phyloP scores from a whole-genome alignment of 1,140 invertebrate genomes.

The Lordiphosa clarofinis region DNA sequence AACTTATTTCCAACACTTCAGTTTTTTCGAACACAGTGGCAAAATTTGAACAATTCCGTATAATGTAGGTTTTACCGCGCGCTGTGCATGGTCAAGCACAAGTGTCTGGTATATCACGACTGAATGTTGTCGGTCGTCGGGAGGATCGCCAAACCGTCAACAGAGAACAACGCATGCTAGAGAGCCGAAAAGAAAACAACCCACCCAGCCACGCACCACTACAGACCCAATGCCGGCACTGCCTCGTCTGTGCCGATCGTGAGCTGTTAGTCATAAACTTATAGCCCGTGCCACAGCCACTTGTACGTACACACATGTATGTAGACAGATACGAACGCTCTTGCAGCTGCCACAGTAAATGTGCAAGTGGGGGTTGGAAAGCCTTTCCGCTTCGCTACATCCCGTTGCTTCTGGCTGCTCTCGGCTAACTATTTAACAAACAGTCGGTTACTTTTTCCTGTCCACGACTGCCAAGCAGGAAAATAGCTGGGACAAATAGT shows the following conservation, averaged over 20 bases:
- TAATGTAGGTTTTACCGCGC: conserved; percentile 27
- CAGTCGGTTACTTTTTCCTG: conserved; percentile 33
- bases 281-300: conserved; percentile 56
- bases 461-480: conserved; percentile 12
- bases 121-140: conserved; percentile 35
- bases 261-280: conserved; percentile 19
- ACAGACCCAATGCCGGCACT: conserved; percentile 47
- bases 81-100: conserved; percentile 58
- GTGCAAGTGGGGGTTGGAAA: conserved; percentile 55
- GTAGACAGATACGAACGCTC: conserved; percentile 4
- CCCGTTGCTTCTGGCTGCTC: conserved; percentile 36
- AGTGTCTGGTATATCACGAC: conserved; percentile 53
- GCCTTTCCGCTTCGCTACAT: conserved; percentile 57
- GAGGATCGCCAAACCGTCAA: conserved; percentile 32
- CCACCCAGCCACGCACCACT: conserved; percentile 35
- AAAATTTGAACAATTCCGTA: conserved; percentile 42
- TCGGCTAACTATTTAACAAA: conserved; percentile 34
- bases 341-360: conserved; percentile 42
- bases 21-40: conserved; percentile 21
- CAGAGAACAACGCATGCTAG: conserved; percentile 23
- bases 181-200: conserved; percentile 36
- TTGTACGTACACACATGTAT: conserved; percentile 24
- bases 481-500: not conserved
- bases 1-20: conserved; percentile 33
- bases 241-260: conserved; percentile 41